Evolutionary conservation across 2,797 vertebrate species (phyloP), one percentile per base, ranked within the genome.

Genomic region (Eurystomus glaucurus): DNA sequence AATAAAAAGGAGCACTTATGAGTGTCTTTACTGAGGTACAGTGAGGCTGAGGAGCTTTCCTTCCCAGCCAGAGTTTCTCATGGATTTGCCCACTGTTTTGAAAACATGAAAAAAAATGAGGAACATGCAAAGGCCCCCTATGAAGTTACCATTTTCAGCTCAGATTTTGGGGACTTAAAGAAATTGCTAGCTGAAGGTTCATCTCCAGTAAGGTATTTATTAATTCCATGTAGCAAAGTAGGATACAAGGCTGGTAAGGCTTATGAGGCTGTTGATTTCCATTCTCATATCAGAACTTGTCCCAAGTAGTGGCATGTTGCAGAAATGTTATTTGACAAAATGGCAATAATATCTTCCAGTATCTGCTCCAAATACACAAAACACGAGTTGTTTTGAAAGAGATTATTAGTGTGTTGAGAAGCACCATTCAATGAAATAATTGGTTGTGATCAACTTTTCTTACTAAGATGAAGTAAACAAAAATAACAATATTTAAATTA

Each of bases 401-500:
- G 62, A 72, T 90, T 46, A 93, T 86, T 85, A 75, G 71, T 37
- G 65, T 84, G 76, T 90, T 81, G 83, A 41, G 11, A 95, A 94
- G 83, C 77, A 84, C 70, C 51, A 79, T 90, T 91, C 91, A 96
- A 90, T 90, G 86, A 96, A 97, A 90, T 92, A 97, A 95, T 92
- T 81, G 79, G 51, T 81, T 72, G 62, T 77, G 66, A 93, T 61
- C 37, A 88, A 84, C 68, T 95, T 96, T 95, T 93, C 82, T 94
- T 85, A 91, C 87, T 88, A 94, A 95, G 93, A 95, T 79, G 31
- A 88, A 93, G 92, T 62, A 78, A 86, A 92, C 96, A 79, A 85
- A 93, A 97, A 85, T 93, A 86, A 61, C 46, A 90, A 81, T 92
- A 94, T 96, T 95, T 96, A 94, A 94, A 90, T 94, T 60, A 88